Base-by-base conservation (phyloP, 2,113 vertebrate genomes). In the Hemicordylus capensis region DNA sequence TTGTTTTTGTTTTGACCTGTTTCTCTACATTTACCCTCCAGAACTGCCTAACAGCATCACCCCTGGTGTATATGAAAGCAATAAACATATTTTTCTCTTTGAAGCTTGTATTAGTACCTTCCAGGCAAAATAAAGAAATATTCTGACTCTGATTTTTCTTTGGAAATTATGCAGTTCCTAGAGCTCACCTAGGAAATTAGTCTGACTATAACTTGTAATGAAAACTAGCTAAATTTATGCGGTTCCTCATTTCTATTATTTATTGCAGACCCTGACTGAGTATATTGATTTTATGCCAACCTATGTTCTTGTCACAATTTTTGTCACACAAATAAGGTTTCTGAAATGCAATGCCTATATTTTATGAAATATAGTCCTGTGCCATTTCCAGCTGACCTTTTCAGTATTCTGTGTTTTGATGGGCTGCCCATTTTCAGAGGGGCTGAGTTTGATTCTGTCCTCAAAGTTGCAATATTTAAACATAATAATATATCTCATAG, bases 271-370 rank as follows among this genome's bases (percentile, higher is more conserved):
- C 58, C 51, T 94, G 80, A 87, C 79, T 0, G 66, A 92, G 81
- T 92, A 58, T 94, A 96, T 95, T 96, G 92, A 95, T 94, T 96
- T 94, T 95, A 77, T 94, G 92, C 88, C 92, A 96, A 73, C 84
- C 85, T 93, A 83, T 92, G 89, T 91, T 94, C 91, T 90, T 94
- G 85, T 95, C 92, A 95, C 75, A 88, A 90, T 93, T 95, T 96
- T 95, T 95, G 90, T 94, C 89, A 92, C 74, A 82, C 91, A 95
- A 93, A 96, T 91, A 93, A 92, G 80, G 76, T 95, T 94, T 85
- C 89, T 89, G 90, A 95, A 95, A 94, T 89, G 76, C 76, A 93
- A 88, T 87, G 73, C 80, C 90, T 94, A 39, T 89, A 88, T 85
- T 93, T 95, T 91, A 89, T 88, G 86, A 94, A 95, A 95, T 85